A percentile compares a stretch with the other conserved stretches of the same genome.
phyloP scores from a whole-genome alignment of 2,888 invertebrate species.

The Caenorhabditis uteleia region DNA sequence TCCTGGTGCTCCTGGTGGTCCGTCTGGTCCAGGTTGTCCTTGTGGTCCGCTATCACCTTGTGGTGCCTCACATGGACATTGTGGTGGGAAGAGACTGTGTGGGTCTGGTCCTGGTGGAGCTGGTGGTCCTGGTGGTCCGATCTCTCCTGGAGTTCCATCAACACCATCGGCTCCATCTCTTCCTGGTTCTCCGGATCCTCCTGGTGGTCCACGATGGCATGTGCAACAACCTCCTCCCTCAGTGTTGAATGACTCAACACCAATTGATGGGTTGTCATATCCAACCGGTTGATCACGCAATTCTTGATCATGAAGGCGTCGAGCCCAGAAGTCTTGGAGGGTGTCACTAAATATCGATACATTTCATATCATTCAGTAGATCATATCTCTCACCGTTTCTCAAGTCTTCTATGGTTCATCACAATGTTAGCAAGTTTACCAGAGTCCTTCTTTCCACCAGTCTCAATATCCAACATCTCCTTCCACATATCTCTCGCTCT shows the following conservation, averaged over 20 bases:
- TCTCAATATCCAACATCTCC: slow-evolving; percentile 68
- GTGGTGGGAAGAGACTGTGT: slow-evolving; percentile 64
- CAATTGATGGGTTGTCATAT: slow-evolving; percentile 46
- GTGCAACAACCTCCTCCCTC: slow-evolving; percentile 57
- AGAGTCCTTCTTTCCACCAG: slow-evolving; percentile 60
- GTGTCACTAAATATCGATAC: slow-evolving; percentile 55
- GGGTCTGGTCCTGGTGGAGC: slow-evolving; percentile 68
- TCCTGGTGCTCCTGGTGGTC: slow-evolving; percentile 64
- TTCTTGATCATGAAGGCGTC: slow-evolving; percentile 65
- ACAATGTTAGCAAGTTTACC: slow-evolving; percentile 63
- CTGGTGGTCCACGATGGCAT: slow-evolving; percentile 68
- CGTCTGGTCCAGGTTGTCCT: slow-evolving; percentile 53
- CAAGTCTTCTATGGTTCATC: slow-evolving; percentile 55
- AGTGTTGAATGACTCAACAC: slow-evolving; percentile 34
- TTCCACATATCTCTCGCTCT: slow-evolving; percentile 69
- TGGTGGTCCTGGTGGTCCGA: slow-evolving; percentile 67
- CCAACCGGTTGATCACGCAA: slow-evolving; percentile 65
- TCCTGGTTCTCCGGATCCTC: slow-evolving; percentile 61
- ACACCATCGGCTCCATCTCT: slow-evolving; percentile 62
- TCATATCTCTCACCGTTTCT: slow-evolving; percentile 33
- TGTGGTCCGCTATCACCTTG: slow-evolving; percentile 62
- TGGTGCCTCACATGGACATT: slow-evolving; percentile 69
- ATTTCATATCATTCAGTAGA: neutral
- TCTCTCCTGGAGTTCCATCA: slow-evolving; percentile 66
- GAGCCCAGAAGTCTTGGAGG: slow-evolving; percentile 67